Percentiles rank a stretch among this genome's conserved stretches.
These are phyloP conservation scores for Phaedon cochleariae DNA, from an alignment of 2,888 invertebrate species.

Conservation along the genomic window DNA sequence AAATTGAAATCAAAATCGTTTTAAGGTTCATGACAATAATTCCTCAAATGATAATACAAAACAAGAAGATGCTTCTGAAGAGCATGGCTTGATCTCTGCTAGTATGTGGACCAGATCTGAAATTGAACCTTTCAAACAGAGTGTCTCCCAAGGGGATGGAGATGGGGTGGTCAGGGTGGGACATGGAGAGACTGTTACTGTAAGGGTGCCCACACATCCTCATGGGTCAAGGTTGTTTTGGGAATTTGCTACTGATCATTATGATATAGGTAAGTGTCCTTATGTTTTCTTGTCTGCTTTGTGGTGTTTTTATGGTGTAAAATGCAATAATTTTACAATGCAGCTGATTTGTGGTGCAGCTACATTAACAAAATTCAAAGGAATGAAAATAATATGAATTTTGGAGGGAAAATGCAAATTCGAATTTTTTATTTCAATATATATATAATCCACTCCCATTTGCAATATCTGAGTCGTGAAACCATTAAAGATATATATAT, in stretches of 20 bases:
- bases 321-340: too few species aligned
- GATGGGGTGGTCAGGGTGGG: conserved; percentile 93
- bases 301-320: conserved; percentile 5
- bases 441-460: too few species aligned
- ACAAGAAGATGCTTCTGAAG: conserved; percentile 40
- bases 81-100: conserved; percentile 69
- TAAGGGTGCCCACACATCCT: conserved; percentile 95
- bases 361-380: too few species aligned
- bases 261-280: conserved; percentile 82
- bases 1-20: too few species aligned
- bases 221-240: conserved; percentile 94
- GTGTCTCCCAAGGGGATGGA: conserved; percentile 71
- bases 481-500: too few species aligned
- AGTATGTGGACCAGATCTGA: conserved; percentile 96
- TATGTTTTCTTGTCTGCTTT: too few species aligned
- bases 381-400: too few species aligned
- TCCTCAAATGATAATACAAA: conserved; percentile 27
- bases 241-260: conserved; percentile 99
- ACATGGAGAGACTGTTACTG: conserved; percentile 96
- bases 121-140: conserved; percentile 88
- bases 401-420: too few species aligned
- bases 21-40: conserved; percentile 13
- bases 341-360: too few species aligned
- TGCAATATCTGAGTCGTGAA: too few species aligned
- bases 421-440: too few species aligned